phyloP scores from a whole-genome alignment of 2,888 invertebrate species.

The Eucriotettix oculatus region DNA sequence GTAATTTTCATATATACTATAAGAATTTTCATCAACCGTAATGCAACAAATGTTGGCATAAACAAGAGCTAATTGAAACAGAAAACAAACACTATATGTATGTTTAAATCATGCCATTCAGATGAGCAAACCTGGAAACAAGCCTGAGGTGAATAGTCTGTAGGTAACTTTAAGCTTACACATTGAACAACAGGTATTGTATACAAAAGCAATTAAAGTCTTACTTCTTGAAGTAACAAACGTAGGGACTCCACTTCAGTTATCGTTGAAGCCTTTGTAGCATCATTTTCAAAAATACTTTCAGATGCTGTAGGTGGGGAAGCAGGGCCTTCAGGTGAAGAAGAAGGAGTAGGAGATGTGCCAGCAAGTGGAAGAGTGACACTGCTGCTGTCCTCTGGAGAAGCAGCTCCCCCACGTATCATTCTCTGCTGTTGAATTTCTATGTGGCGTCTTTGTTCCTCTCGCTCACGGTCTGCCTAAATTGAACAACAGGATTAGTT shows the following conservation, averaged over 20 bases:
- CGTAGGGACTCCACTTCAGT: constrained; percentile 57
- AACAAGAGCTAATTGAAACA: no score
- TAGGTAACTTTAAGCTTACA: no score
- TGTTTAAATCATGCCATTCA: no score
- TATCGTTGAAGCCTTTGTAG: constrained; percentile 9
- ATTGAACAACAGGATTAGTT: neutral
- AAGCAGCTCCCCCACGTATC: constrained; percentile 6
- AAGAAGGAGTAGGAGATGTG: constrained; percentile 21
- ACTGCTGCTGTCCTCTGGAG: constrained; percentile 13
- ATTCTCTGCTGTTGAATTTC: constrained; percentile 13
- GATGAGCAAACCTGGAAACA: no score
- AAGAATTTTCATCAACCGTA: no score
- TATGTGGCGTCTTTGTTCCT: constrained; percentile 45
- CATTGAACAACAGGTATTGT: no score
- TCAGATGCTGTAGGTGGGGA: constrained; percentile 8
- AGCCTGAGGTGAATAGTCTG: no score
- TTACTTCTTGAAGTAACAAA: constrained; percentile 63
- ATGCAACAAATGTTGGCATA: no score
- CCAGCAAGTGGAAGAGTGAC: constrained; percentile 23
- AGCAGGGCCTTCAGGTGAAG: constrained; percentile 23
- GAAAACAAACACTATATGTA: no score
- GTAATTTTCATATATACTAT: no score
- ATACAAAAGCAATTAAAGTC: constrained; percentile 2
- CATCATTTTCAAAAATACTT: constrained; percentile 7
- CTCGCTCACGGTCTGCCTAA: constrained; percentile 70